phyloP scores from a whole-genome alignment of 2,888 invertebrate genomes.

The Drosophila helvetica region DNA sequence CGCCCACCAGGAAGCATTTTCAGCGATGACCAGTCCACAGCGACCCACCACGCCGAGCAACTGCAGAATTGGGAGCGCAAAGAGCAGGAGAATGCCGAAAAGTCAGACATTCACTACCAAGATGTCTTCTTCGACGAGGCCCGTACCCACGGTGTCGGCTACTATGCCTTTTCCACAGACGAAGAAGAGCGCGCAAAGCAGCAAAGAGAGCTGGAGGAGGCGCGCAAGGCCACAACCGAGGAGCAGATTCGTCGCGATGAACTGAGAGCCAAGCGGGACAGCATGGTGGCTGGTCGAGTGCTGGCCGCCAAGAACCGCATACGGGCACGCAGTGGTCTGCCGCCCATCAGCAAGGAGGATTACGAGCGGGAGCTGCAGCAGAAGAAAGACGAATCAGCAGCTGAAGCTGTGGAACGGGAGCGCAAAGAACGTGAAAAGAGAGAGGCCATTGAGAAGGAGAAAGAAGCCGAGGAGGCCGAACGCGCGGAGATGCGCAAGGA shows the following conservation, averaged over 20 bases:
- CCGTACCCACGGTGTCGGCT: constrained; percentile 95
- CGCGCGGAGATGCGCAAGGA: constrained; percentile 83
- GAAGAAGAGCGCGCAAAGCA: constrained; percentile 91
- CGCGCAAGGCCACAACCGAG: constrained; percentile 88
- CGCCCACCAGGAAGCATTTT: constrained; percentile 81
- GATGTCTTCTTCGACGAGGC: constrained; percentile 97
- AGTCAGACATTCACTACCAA: constrained; percentile 94
- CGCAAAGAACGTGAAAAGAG: constrained; percentile 77
- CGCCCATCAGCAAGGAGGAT: constrained; percentile 86
- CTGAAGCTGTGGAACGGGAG: constrained; percentile 60
- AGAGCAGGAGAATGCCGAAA: constrained; percentile 88
- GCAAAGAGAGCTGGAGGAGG: constrained; percentile 90
- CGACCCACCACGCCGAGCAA: constrained; percentile 88
- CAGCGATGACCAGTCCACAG: constrained; percentile 84
- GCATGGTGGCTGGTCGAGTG: constrained; percentile 88
- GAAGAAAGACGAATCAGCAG: constrained; percentile 34
- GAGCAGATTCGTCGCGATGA: constrained; percentile 88
- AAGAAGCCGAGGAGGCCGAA: constrained; percentile 79
- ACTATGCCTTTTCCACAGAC: constrained; percentile 95
- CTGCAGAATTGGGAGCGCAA: constrained; percentile 95
- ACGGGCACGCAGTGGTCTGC: constrained; percentile 89
- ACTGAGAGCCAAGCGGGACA: constrained; percentile 86
- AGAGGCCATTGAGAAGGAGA: constrained; percentile 69
- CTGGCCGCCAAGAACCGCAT: constrained; percentile 90
- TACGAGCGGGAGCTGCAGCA: constrained; percentile 72